Evolutionary conservation across 1,140 invertebrate species (phyloP).

Genomic region (Ips nitidus): DNA sequence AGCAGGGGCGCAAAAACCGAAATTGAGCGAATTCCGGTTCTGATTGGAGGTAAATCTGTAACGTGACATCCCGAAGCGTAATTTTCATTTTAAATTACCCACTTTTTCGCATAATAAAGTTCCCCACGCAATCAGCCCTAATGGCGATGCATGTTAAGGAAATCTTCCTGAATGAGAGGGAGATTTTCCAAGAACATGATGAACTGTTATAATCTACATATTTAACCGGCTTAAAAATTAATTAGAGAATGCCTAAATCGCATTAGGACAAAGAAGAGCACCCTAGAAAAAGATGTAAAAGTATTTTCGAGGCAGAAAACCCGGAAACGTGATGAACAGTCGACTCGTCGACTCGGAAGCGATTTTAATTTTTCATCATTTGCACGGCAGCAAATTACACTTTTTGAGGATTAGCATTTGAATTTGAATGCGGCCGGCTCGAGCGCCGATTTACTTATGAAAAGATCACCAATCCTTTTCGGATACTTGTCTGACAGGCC

Average conservation of each 20-base stretch:
- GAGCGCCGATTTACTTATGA: slow-evolving; percentile 22
- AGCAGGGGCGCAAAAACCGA: background rate
- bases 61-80: slow-evolving; percentile 24
- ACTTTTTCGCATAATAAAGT: slow-evolving; percentile 34
- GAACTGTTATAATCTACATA: background rate
- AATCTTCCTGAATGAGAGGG: slow-evolving; percentile 8
- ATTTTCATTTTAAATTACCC: slow-evolving; percentile 39
- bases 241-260: background rate
- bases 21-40: slow-evolving; percentile 2
- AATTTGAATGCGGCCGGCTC: slow-evolving; percentile 13
- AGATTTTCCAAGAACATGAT: background rate
- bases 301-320: slow-evolving; percentile 17
- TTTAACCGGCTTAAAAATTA: background rate
- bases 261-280: background rate
- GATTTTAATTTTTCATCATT: slow-evolving; percentile 28
- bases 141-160: slow-evolving; percentile 31
- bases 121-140: slow-evolving; percentile 29
- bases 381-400: slow-evolving; percentile 16
- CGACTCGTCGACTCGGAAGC: slow-evolving; percentile 15
- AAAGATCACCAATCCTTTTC: slow-evolving; percentile 15
- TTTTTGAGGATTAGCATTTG: slow-evolving; percentile 24
- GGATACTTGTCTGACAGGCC: background rate
- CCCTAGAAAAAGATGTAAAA: background rate
- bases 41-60: slow-evolving; percentile 25
- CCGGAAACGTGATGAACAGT: slow-evolving; percentile 27